phyloP scores from a whole-genome alignment of 2,113 vertebrate genomes.

The Parotia lawesii region DNA sequence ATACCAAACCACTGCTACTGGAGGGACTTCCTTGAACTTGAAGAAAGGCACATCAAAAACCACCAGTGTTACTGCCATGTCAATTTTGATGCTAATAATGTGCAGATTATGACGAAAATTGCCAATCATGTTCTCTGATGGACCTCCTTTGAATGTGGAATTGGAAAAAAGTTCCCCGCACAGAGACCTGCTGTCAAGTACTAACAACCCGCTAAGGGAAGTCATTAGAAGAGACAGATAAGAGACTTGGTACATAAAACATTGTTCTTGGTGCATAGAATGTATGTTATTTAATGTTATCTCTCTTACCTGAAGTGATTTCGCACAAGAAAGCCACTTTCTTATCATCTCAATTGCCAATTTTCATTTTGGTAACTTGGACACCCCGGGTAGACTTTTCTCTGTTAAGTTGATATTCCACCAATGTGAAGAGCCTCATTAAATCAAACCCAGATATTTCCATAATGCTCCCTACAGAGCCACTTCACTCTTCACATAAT shows the following conservation, averaged over 20 bases:
- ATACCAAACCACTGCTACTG: conserved; percentile 76
- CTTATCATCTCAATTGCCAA: conserved; percentile 86
- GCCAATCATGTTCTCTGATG: conserved; percentile 99
- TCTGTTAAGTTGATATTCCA: conserved; percentile 86
- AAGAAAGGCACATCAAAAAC: conserved; percentile 86
- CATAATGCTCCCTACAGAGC: conserved; percentile 91
- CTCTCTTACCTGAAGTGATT: conserved; percentile 87
- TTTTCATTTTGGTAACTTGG: conserved; percentile 89
- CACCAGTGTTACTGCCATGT: conserved; percentile 89
- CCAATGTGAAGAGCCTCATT: conserved; percentile 92
- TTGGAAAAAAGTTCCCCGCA: conserved; percentile 95
- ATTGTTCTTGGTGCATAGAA: conserved; percentile 92
- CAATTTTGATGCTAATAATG: conserved; percentile 99
- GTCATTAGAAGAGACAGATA: conserved; percentile 99
- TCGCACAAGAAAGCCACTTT: conserved; percentile 81
- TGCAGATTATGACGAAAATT: conserved; percentile 99
- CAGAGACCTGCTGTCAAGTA: conserved; percentile 98
- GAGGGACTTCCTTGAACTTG: conserved; percentile 89
- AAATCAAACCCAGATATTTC: conserved; percentile 93
- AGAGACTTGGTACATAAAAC: conserved; percentile 96
- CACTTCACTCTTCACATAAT: conserved; percentile 87
- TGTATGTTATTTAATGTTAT: conserved; percentile 89
- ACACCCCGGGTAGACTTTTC: conserved; percentile 83
- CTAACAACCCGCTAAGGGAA: conserved; percentile 99
- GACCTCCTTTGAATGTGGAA: conserved; percentile 97